These are phyloP conservation scores for Palythoa grandiflora DNA, from an alignment of 92 coral and sea anemone genomes.

Conservation along the genomic window DNA sequence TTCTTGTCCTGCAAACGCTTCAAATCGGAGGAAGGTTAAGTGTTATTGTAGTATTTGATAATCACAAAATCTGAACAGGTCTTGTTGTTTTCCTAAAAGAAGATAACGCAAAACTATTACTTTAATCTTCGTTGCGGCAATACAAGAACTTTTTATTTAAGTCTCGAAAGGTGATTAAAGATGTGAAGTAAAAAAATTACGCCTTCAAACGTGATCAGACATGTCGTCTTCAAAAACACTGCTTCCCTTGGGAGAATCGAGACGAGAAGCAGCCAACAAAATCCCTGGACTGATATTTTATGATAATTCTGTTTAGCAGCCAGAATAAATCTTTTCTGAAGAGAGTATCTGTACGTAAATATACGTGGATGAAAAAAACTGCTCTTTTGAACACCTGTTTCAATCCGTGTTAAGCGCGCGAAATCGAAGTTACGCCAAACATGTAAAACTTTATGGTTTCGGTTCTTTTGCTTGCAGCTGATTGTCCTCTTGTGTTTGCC, in stretches of 20 bases:
- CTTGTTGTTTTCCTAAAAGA: conserved; percentile 13
- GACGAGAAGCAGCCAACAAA: conserved; percentile 2
- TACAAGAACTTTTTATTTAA: not conserved
- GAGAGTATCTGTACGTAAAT: not conserved
- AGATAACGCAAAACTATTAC: conserved; percentile 24
- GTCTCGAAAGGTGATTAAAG: not conserved
- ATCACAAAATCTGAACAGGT: not conserved
- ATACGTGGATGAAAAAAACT: not conserved
- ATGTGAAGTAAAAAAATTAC: not conserved
- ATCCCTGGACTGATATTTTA: not conserved
- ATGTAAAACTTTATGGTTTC: conserved; percentile 2
- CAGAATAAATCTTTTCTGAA: not conserved
- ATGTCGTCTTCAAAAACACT: not conserved
- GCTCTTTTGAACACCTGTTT: not conserved
- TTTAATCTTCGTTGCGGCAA: conserved; percentile 24
- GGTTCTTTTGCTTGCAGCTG: conserved; percentile 11
- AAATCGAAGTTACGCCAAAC: not conserved
- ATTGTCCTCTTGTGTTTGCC: conserved; percentile 18
- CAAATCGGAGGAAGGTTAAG: conserved; percentile 8
- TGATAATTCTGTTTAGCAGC: conserved; percentile 2
- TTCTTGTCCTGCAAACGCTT: conserved; percentile 1
- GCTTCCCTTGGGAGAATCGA: conserved; percentile 36
- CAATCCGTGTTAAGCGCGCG: not conserved
- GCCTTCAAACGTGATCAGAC: not conserved
- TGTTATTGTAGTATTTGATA: conserved; percentile 12